These are phyloP conservation scores for Patella depressa DNA, from an alignment of 2,888 invertebrate species.

Conservation along the genomic window DNA sequence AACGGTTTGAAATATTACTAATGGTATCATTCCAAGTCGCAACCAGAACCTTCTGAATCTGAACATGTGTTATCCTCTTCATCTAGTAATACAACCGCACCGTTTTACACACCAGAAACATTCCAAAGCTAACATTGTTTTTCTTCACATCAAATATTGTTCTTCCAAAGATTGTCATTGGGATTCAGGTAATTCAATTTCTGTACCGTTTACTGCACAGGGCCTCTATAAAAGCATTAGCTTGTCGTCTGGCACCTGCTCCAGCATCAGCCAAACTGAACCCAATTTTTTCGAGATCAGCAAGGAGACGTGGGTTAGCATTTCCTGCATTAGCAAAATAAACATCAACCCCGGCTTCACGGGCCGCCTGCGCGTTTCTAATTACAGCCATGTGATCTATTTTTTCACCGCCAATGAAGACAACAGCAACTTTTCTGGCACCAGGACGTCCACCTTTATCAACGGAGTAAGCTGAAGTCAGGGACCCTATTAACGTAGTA, in stretches of 20 bases:
- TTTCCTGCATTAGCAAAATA: background rate
- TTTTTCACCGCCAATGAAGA: conserved; percentile 22
- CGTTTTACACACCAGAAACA: no score
- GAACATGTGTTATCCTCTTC: no score
- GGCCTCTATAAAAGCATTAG: background rate
- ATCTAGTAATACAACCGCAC: no score
- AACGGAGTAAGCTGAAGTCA: conserved; percentile 10
- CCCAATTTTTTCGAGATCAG: background rate
- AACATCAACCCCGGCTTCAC: background rate
- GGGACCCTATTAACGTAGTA: conserved; percentile 3
- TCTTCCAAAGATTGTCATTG: no score
- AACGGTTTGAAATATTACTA: no score
- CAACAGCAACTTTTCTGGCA: conserved; percentile 21
- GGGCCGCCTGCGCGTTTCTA: background rate
- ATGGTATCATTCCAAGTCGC: no score
- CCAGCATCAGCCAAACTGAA: background rate
- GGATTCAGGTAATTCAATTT: no score
- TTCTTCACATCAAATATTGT: no score
- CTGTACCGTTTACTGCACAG: background rate
- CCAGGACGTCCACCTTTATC: background rate
- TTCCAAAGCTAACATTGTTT: no score
- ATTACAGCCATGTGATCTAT: background rate
- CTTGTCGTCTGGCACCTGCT: background rate
- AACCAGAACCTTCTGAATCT: no score
- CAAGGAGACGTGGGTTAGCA: background rate